Base-by-base conservation (phyloP, 2,888 invertebrate genomes). In the Apocheima hispidaria region DNA sequence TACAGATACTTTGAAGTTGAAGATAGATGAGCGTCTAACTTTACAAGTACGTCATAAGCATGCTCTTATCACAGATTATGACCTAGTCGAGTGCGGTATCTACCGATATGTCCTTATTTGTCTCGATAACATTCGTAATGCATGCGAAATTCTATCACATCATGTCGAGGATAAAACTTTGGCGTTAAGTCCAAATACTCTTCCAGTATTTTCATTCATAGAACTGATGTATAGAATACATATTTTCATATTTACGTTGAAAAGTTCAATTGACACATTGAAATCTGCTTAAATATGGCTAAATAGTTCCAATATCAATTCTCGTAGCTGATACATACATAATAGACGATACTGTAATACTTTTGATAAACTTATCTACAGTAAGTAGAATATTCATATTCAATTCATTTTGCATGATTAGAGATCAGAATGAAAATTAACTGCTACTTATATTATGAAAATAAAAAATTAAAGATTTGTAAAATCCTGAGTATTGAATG, bases 11-110 rank as follows among this genome's bases (percentile, higher is more conserved):
- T 80, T 79, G 78, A 77, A 70, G 79, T 66, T 73, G 78, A 85
- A 83, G 79, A 82, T 78, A 84, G 73, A 86, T 70, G 66, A 65
- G 59, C 44, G 12, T 41, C 63, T 70, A 70, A 62, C 57, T 68
- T 70, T 83, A 83, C 81, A 84, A 82, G 82, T 86, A 89, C 77
- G 83, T 88, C 88, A 87, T 87, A 90, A 89, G 87, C 84, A 86
- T 89, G 86, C 79, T 77, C 87, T 88, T 92, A 92, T 92, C 92
- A 92, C 92, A 92, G 90, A 86, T 86, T 87, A 90, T 87, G 85
- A 87, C 80, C 81, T 84, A 86, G 76, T 82, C 80, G 81, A 83
- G 78, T 80, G 76, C 82, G 81, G 86, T 81, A 77, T 64, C 80
- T 90, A 88, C 79, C 86, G 90, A 92, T 90, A 92, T 90, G 89